Base-by-base conservation (phyloP, 2,888 invertebrate species). In the Hirtodrosophila cameraria region DNA sequence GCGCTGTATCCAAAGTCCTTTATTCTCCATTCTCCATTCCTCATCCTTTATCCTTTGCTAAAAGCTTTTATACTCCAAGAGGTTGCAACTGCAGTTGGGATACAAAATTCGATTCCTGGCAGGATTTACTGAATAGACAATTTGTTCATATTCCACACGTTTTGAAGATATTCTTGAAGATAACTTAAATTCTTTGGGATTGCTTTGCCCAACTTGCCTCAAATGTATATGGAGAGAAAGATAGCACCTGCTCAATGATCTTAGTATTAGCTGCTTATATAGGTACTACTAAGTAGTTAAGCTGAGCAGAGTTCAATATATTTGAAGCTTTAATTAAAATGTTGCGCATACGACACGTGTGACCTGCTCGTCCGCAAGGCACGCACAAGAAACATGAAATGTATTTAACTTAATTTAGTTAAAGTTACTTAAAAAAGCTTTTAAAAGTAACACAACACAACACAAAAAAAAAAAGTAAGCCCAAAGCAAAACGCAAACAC, bases 361-460 rank as follows among this genome's bases (percentile, higher is more conserved):
- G 28, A 48, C 48, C 6, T 1, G 20, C 8, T 31, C 12, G 50
- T 35, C 35, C 38, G 30, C 15, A n/a, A 20, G 49, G 27, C 41
- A 38, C 49, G 48, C 53, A 60, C 57, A 11, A 23, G 28, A 36
- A n/a, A 39, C 39, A 55, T 39, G 43, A 70, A 73, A 65, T 72
- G 68, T 72, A 49, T 68, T 82, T 82, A 82, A 80, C 83, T 85
- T 75, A 78, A 80, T 80, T 82, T 85, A 82, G 85, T 82, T 65
- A 60, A 55, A 80, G 75, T 82, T 78, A 75, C 79, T 85, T 82
- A 82, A 85, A 85, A 85, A 85, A 85, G 75, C 86, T 80, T 80
- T 85, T 80, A 85, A 85, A 75, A 75, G 66, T 66, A 75, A 78
- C 61, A 49, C 18, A 41, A 38, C 27, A 27, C 12, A 46, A 58